phyloP scores from a whole-genome alignment of 2,113 vertebrate genomes.

The Edolisoma coerulescens region DNA sequence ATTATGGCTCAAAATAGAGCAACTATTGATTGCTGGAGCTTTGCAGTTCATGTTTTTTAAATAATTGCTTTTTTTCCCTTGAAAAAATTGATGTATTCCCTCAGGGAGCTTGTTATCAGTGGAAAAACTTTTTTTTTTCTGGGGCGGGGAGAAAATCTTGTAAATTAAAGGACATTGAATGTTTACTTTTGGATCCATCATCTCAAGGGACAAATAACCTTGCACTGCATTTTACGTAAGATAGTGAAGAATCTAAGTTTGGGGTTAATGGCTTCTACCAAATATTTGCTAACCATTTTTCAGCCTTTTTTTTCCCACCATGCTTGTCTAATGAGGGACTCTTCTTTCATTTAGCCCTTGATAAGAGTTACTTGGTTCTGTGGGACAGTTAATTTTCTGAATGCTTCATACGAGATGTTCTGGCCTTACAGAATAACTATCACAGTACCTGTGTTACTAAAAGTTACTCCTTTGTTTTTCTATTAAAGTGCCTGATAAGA shows the following conservation, averaged over 20 bases:
- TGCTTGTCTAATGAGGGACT: background rate
- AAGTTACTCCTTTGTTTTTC: background rate
- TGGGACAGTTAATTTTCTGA: background rate
- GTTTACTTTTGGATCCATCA: constrained; percentile 23
- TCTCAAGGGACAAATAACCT: constrained; percentile 6
- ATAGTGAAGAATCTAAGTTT: background rate
- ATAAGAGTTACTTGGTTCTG: background rate
- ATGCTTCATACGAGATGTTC: background rate
- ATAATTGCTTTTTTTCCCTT: background rate
- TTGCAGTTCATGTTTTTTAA: background rate
- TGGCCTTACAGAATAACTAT: background rate
- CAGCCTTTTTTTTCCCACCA: background rate
- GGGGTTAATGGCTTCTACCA: constrained; percentile 46
- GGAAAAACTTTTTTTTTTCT: background rate
- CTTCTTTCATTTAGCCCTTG: background rate
- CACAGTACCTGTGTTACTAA: background rate
- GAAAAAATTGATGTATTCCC: background rate
- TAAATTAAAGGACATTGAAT: background rate
- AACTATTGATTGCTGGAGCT: background rate
- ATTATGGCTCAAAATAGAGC: background rate
- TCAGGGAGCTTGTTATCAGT: constrained; percentile 27
- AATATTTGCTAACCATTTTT: constrained; percentile 26
- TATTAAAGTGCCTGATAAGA: constrained; percentile 60
- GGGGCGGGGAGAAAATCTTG: background rate
- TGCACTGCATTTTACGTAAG: constrained; percentile 10